Evolutionary conservation across 2,797 vertebrate genomes (phyloP).

Genomic region (Chanos chanos): DNA sequence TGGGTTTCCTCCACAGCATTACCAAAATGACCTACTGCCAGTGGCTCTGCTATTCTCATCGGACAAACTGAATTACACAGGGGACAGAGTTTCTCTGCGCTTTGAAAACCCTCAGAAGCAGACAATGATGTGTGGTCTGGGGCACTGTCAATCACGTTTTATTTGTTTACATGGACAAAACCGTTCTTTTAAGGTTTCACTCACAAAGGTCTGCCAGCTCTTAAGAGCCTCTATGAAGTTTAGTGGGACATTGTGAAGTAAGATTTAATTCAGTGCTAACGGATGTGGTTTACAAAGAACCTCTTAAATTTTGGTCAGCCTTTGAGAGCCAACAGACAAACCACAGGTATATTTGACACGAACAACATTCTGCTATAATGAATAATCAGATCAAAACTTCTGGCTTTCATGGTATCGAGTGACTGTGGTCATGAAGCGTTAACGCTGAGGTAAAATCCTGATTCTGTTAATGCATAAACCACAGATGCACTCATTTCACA

Average conservation of each 20-base stretch:
- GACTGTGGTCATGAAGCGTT: no score
- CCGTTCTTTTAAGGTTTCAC: not conserved
- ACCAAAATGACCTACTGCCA: not conserved
- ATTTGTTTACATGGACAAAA: conserved; percentile 23
- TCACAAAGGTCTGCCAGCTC: not conserved
- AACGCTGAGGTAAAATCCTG: no score
- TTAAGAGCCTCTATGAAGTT: conserved; percentile 12
- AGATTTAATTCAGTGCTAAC: conserved; percentile 1
- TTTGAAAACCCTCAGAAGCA: conserved; percentile 26
- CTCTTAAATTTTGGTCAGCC: no score
- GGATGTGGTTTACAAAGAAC: not conserved
- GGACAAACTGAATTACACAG: conserved; percentile 24
- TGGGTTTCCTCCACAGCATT: not conserved
- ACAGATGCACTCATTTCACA: no score
- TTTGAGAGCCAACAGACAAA: no score
- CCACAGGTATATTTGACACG: no score
- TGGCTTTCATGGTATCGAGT: no score
- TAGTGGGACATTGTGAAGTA: conserved; percentile 25
- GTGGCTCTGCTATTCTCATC: conserved; percentile 11
- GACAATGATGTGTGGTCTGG: conserved; percentile 14
- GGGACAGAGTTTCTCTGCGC: conserved; percentile 17
- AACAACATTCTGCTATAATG: no score
- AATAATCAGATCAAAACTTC: no score
- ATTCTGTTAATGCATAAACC: no score
- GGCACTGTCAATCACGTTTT: conserved; percentile 7